These are phyloP conservation scores for Hydrocynus forskahlii DNA, from an alignment of 2,797 vertebrate species.

Conservation along the genomic window DNA sequence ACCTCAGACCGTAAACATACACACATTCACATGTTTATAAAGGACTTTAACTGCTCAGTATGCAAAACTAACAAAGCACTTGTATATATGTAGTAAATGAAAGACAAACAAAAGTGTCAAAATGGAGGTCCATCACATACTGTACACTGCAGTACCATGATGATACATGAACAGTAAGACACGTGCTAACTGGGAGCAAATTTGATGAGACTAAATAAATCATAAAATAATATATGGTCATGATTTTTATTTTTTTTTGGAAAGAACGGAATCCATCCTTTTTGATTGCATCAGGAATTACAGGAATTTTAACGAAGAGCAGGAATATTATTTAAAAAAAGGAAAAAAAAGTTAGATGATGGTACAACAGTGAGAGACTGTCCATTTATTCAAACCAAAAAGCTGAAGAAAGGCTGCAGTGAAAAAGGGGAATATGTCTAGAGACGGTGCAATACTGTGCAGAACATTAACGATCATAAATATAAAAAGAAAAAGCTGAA, in stretches of 20 bases:
- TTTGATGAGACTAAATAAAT: conserved; percentile 16
- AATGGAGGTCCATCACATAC: conserved; percentile 35
- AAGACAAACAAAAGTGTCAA: conserved; percentile 66
- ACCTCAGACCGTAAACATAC: conserved; percentile 67
- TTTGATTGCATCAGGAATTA: conserved; percentile 13
- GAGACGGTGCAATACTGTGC: conserved; percentile 29
- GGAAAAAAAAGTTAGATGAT: not conserved
- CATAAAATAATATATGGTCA: conserved; percentile 43
- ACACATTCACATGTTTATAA: conserved; percentile 76
- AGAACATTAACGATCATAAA: conserved; percentile 22
- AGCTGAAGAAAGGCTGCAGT: not conserved
- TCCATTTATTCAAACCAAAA: conserved; percentile 6
- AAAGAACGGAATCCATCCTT: conserved; percentile 5
- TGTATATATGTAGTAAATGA: conserved; percentile 54
- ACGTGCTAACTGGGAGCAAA: conserved; percentile 20
- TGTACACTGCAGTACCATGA: conserved; percentile 36
- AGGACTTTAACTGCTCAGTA: conserved; percentile 61
- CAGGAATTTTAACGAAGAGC: not conserved
- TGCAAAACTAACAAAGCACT: conserved; percentile 53
- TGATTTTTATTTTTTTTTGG: not conserved
- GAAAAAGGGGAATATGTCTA: not conserved
- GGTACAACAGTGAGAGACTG: not conserved
- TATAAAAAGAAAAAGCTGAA: not conserved
- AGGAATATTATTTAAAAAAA: not conserved
- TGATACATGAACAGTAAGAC: conserved; percentile 29